Base-by-base conservation (phyloP, 1,140 invertebrate genomes). In the Drosophila auraria region DNA sequence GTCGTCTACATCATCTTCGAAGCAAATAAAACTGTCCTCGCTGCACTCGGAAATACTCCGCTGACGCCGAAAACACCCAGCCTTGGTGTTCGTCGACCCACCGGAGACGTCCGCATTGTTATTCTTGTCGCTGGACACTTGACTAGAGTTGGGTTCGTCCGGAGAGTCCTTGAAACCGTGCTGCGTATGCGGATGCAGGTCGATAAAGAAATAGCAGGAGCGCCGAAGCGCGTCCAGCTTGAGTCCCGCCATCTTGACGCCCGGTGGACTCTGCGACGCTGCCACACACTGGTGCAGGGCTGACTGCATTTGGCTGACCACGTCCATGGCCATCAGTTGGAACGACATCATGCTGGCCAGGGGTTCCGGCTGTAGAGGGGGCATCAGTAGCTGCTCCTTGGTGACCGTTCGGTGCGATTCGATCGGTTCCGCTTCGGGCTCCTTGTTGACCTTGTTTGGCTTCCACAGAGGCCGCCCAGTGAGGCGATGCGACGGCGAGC, bases 21-120 rank as follows among this genome's bases (percentile, higher is more conserved):
- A 91, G 58, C 87, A 91, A 47, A 91, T 91, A 12, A 91, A 92
- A 65, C 84, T 90, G 8, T 91, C 90, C 15, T 91, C 89, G 45
- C 89, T 91, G 53, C 89, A 78, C 33, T 91, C 89, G 8, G 89
- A 91, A 53, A 92, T 54, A 25, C 87, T 91, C 17, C 84, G 60
- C 56, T 92, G 87, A 25, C 82, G 82, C 2, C 73, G 66, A 5
- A 81, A 12, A 7, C 20, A 17, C 12, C 0, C 12, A 20, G 54
- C 8, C 53, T 30, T 69, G 36, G n/a, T 23, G 20, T 12, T 17
- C 15, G 30, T 17, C 15, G 30, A 73, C 11, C 30, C 47, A 25
- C 17, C 27, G 2, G 44, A 33, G 25, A 62, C 59, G 25, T 80
- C 75, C 9, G 65, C 49, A 49, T 63, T 63, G 61, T 76, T 89